Percentiles rank a stretch among this genome's conserved stretches.
phyloP scores from a whole-genome alignment of 2,113 vertebrate species.

The Amphiprion ocellaris region DNA sequence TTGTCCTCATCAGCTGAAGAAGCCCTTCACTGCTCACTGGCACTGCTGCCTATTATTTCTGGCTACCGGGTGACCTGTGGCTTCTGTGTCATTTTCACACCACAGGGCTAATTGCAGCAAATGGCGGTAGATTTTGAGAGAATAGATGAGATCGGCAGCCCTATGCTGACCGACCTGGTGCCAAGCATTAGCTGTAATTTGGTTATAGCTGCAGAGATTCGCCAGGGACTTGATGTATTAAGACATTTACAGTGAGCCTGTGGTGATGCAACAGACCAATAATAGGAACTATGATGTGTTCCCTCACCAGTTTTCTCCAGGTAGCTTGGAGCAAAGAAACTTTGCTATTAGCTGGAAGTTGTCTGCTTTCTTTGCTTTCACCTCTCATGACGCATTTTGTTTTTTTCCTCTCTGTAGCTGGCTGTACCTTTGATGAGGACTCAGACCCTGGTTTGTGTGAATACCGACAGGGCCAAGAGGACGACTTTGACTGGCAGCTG shows the following conservation, averaged over 20 bases:
- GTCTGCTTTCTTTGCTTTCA: not conserved
- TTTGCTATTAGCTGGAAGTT: not conserved
- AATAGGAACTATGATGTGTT: not conserved
- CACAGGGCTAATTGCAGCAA: conserved; percentile 76
- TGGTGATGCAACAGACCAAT: conserved; percentile 31
- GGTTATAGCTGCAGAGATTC: conserved; percentile 39
- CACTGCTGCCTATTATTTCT: conserved; percentile 61
- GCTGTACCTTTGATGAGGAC: conserved; percentile 94
- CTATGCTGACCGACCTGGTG: conserved; percentile 38
- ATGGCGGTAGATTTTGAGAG: conserved; percentile 54
- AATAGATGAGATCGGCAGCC: conserved; percentile 37
- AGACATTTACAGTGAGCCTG: conserved; percentile 40
- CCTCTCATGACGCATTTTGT: not conserved
- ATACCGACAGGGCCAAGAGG: conserved; percentile 91
- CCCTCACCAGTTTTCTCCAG: conserved; percentile 15
- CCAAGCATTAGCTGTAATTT: conserved; percentile 71
- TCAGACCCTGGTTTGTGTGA: conserved; percentile 89
- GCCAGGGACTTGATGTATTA: conserved; percentile 49
- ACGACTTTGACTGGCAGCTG: conserved; percentile 96
- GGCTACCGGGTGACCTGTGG: conserved; percentile 60
- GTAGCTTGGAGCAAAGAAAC: conserved; percentile 3
- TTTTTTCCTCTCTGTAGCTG: conserved; percentile 80
- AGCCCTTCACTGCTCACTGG: conserved; percentile 13
- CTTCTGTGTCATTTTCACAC: conserved; percentile 70
- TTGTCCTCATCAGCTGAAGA: conserved; percentile 58